Conservation (phyloP, 2,888 invertebrate genomes). For the Chaetogeoica ovagalla region DNA sequence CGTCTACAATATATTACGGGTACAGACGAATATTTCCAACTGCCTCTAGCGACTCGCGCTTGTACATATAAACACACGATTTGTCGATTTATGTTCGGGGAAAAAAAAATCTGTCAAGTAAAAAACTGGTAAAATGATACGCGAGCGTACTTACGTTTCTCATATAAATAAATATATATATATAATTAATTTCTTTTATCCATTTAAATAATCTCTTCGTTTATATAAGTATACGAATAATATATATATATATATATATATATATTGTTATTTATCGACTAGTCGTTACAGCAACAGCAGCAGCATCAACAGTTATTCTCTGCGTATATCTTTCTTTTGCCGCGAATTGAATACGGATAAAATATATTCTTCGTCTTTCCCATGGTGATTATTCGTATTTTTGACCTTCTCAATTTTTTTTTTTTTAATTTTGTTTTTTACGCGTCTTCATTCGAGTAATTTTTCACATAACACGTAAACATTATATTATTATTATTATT, state of each 20-base stretch:
- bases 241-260: no score
- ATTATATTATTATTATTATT: no score
- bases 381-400: background rate
- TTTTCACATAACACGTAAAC: background rate
- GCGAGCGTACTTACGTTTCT: background rate
- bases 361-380: no score
- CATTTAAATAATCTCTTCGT: constrained; percentile 3
- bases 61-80: constrained; percentile 16
- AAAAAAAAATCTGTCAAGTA: constrained; percentile 35
- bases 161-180: background rate
- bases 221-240: background rate
- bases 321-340: background rate
- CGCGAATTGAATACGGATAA: no score
- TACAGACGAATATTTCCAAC: background rate
- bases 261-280: constrained; percentile 8
- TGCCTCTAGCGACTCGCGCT: constrained; percentile 7
- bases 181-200: background rate
- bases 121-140: constrained; percentile 12
- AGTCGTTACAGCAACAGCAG: background rate
- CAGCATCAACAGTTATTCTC: no score
- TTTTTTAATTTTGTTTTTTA: background rate
- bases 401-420: background rate
- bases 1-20: background rate
- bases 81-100: constrained; percentile 28
- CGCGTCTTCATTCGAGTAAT: background rate